Evolutionary conservation across 2,113 vertebrate species (phyloP), one percentile per base, ranked within the genome.

Genomic region (Ahaetulla prasina): DNA sequence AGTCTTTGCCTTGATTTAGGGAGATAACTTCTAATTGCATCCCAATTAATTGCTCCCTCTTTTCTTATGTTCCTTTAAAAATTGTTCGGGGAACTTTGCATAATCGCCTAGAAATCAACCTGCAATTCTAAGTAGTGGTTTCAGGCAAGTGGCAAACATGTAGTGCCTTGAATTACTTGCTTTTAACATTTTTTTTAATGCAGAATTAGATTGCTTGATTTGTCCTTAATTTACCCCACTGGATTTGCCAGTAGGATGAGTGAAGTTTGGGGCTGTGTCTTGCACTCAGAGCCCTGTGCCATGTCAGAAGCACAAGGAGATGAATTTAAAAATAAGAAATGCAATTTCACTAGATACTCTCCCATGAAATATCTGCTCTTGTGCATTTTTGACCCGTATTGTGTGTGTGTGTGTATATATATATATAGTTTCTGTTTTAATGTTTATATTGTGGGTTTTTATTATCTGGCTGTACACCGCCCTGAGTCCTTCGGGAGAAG

Each of bases 201-300:
- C 89, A 93, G 52, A 74, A 49, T 52, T 84, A 91, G 14, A 50
- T 93, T 89, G 47, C 55, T 95, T 91, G 45, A 95, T 95, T 95
- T 95, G 94, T 96, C 91, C 94, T 94, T 92, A 94, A 89, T 90
- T 95, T 90, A 95, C 63, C 91, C 54, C 80, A 39, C 0, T 92
- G 93, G 89, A 94, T 94, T 94, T 95, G 93, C 54, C 25, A 94
- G 91, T 55, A 92, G 25, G 74, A 89, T 60, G 92, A 30, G 18
- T 43, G 3, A 43, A 23, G 47, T 2, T 87, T 35, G 85, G 53
- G 63, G 45, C 74, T 89, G 49, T 93, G 9, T 91, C 94, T 94
- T 93, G 91, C 88, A 94, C 89, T 92, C 20, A 1, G 25, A 92
- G 35, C 0, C 2, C 50, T 57, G 0, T 63, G 35, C 85, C 27